phyloP scores from a whole-genome alignment of 2,797 vertebrate genomes.

The Hippoglossus hippoglossus region DNA sequence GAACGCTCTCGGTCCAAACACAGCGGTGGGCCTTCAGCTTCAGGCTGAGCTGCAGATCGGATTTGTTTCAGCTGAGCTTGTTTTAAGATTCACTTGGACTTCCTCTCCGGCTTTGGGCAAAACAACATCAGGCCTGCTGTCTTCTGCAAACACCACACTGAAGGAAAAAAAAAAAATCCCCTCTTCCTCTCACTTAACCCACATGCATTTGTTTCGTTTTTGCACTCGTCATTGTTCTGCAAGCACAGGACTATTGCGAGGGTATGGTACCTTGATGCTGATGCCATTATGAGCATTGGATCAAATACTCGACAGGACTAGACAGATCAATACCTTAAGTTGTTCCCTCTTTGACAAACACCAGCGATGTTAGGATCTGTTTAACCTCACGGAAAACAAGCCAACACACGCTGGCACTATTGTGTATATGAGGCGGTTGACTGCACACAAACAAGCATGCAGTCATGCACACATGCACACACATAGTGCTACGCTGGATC shows the following conservation, averaged over 20 bases:
- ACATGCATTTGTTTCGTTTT: too few species aligned
- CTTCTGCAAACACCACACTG: slow-evolving; percentile 37
- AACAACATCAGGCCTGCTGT: slow-evolving; percentile 30
- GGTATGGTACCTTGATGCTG: background rate
- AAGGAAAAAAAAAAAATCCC: slow-evolving; percentile 23
- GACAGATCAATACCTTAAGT: slow-evolving; percentile 6
- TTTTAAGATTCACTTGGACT: slow-evolving; percentile 33
- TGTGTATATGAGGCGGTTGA: slow-evolving; percentile 36
- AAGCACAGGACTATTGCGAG: background rate
- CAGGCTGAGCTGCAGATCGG: slow-evolving; percentile 10
- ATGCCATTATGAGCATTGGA: background rate
- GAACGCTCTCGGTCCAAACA: slow-evolving; percentile 24
- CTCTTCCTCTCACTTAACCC: slow-evolving; percentile 13
- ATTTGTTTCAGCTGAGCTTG: slow-evolving; percentile 25
- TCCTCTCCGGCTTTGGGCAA: slow-evolving; percentile 32
- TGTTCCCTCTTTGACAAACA: slow-evolving; percentile 21
- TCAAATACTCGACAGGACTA: background rate
- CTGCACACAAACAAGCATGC: slow-evolving; percentile 55
- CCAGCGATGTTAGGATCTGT: slow-evolving; percentile 34
- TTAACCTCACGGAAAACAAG: slow-evolving; percentile 68
- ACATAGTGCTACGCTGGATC: slow-evolving; percentile 13
- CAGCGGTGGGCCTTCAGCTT: background rate
- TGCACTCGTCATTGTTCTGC: slow-evolving; percentile 17
- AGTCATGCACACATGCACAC: slow-evolving; percentile 20
- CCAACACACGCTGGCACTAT: slow-evolving; percentile 64